Percentiles rank a stretch among this genome's conserved stretches.
Conservation (phyloP, 2,888 invertebrate species). For the Rhabditoides inermis region DNA sequence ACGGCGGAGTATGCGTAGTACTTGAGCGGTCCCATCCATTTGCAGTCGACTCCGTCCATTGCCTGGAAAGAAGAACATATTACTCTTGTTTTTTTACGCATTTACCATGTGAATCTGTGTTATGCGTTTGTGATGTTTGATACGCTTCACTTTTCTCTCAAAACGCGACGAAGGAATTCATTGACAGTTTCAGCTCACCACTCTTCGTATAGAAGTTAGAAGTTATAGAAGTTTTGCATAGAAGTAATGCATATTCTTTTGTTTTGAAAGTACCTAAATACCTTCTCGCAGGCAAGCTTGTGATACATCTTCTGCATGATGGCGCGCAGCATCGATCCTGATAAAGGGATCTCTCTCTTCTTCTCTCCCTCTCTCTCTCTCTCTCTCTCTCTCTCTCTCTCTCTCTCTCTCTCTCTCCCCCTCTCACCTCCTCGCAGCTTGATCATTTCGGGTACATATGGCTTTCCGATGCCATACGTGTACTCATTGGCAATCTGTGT, state of each 20-base stretch:
- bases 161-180: too few species aligned
- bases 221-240: too few species aligned
- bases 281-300: slow-evolving; percentile 16
- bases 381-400: background rate
- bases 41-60: slow-evolving; percentile 23
- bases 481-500: slow-evolving; percentile 34
- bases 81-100: too few species aligned
- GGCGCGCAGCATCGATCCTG: slow-evolving; percentile 14
- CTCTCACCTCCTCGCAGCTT: slow-evolving; percentile 20
- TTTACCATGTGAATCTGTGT: too few species aligned
- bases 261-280: too few species aligned
- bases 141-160: too few species aligned
- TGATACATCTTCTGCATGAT: slow-evolving; percentile 25
- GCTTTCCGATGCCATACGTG: slow-evolving; percentile 34
- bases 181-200: too few species aligned
- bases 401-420: background rate
- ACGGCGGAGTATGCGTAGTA: slow-evolving; percentile 49
- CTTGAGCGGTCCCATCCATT: slow-evolving; percentile 34
- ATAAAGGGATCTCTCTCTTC: background rate
- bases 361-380: background rate
- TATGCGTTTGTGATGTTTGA: too few species aligned
- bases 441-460: slow-evolving; percentile 34
- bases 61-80: too few species aligned
- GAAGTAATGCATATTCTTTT: too few species aligned
- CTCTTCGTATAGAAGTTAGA: too few species aligned